Evolutionary conservation across 2,113 vertebrate species (phyloP).

Genomic region (Macquaria ambigua): DNA sequence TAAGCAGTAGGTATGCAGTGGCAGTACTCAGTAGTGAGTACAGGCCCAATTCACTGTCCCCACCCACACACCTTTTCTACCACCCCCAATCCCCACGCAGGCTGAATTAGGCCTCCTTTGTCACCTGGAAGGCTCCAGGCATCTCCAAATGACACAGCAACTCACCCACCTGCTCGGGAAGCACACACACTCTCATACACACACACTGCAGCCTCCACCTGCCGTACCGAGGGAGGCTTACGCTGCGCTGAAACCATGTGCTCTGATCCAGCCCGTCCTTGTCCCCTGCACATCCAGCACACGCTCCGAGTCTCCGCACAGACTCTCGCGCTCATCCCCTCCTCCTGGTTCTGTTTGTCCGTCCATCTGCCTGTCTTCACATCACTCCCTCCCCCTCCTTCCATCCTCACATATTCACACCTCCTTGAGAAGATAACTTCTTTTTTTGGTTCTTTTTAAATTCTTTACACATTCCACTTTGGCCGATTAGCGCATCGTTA

Average conservation of each 20-base stretch:
- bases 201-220: constrained; percentile 54
- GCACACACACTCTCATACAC: constrained; percentile 31
- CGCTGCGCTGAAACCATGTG: constrained; percentile 44
- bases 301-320: constrained; percentile 33
- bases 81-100: neutral
- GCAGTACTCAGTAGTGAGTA: neutral
- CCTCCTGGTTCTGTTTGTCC: constrained; percentile 45
- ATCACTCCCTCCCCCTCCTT: constrained; percentile 24
- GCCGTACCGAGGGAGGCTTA: constrained; percentile 66
- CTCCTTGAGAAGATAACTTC: constrained; percentile 13
- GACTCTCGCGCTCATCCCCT: constrained; percentile 35
- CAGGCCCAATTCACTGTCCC: neutral
- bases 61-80: neutral
- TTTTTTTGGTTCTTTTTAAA: neutral
- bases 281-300: constrained; percentile 42
- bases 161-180: constrained; percentile 45
- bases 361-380: constrained; percentile 55
- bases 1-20: neutral
- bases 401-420: constrained; percentile 5
- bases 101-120: constrained; percentile 20
- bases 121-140: constrained; percentile 36
- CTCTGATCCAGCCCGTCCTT: constrained; percentile 49
- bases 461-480: constrained; percentile 29
- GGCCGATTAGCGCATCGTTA: constrained; percentile 58
- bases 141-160: constrained; percentile 54